These are phyloP conservation scores for Hypotaenidia philippensis DNA, from an alignment of 2,797 vertebrate species.

Conservation along the genomic window DNA sequence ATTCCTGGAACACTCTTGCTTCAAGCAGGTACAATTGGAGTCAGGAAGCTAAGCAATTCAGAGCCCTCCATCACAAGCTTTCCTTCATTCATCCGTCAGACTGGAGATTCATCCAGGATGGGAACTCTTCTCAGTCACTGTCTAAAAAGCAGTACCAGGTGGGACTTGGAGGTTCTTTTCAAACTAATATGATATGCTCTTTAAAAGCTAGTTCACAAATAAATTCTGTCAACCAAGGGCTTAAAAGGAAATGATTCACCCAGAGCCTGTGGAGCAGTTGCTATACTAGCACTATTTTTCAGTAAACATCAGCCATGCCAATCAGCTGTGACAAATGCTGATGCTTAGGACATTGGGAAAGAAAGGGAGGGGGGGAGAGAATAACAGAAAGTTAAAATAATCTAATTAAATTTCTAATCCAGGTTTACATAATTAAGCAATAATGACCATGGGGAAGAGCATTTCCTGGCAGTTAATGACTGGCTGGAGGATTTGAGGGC, in stretches of 20 bases:
- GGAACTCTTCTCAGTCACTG: background rate
- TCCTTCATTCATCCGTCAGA: background rate
- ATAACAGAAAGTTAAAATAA: slow-evolving; percentile 36
- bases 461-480: slow-evolving; percentile 74
- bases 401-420: slow-evolving; percentile 74
- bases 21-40: background rate
- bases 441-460: slow-evolving; percentile 60
- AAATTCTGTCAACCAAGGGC: background rate
- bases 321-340: background rate
- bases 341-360: background rate
- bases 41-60: background rate
- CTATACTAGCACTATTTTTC: background rate
- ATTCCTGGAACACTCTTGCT: background rate
- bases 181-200: background rate
- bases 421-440: slow-evolving; percentile 73
- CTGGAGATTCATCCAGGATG: background rate
- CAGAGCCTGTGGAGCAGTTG: background rate
- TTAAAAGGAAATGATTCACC: background rate
- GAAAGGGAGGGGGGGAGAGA: background rate
- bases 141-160: background rate
- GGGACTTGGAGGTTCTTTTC: background rate
- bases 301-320: background rate
- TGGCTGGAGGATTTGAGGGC: slow-evolving; percentile 60
- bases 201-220: background rate
- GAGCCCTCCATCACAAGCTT: background rate